A percentile compares a stretch with the other conserved stretches of the same genome.
These are phyloP conservation scores for Neostethus bicornis DNA, from an alignment of 2,797 vertebrate species.

Conservation along the genomic window DNA sequence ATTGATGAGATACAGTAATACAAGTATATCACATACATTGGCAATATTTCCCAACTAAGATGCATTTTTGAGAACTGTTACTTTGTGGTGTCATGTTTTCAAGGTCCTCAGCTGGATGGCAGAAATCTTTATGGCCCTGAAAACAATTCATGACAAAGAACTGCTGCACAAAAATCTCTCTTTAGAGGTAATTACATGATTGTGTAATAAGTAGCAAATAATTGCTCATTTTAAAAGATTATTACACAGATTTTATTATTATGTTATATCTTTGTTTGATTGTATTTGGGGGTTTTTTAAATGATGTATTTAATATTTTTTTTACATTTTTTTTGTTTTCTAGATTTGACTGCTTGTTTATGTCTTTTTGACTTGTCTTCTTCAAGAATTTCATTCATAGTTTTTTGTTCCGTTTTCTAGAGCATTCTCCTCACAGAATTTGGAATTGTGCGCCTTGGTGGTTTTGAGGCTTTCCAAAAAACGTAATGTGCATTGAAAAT, in stretches of 20 bases:
- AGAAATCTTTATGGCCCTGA: constrained; percentile 11
- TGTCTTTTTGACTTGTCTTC: no score
- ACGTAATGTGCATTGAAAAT: constrained; percentile 16
- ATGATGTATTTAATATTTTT: no score
- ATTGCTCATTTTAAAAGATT: no score
- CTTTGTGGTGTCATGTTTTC: background rate
- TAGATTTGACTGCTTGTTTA: background rate
- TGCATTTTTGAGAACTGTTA: background rate
- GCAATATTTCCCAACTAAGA: background rate
- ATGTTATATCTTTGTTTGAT: no score
- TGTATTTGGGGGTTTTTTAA: no score
- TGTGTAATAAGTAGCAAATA: background rate
- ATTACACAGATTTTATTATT: background rate
- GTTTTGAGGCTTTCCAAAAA: constrained; percentile 11
- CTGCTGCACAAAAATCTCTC: constrained; percentile 12
- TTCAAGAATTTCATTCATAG: background rate
- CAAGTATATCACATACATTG: background rate
- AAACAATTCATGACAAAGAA: background rate
- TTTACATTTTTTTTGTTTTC: no score
- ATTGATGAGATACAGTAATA: background rate
- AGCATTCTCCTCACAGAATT: background rate
- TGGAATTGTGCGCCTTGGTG: constrained; percentile 6
- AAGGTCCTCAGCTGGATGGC: constrained; percentile 7
- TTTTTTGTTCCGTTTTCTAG: background rate
- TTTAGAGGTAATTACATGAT: background rate